A percentile compares a stretch with the other conserved stretches of the same genome.
Conservation (phyloP, 2,797 vertebrate genomes). For the Ciconia nigra region DNA sequence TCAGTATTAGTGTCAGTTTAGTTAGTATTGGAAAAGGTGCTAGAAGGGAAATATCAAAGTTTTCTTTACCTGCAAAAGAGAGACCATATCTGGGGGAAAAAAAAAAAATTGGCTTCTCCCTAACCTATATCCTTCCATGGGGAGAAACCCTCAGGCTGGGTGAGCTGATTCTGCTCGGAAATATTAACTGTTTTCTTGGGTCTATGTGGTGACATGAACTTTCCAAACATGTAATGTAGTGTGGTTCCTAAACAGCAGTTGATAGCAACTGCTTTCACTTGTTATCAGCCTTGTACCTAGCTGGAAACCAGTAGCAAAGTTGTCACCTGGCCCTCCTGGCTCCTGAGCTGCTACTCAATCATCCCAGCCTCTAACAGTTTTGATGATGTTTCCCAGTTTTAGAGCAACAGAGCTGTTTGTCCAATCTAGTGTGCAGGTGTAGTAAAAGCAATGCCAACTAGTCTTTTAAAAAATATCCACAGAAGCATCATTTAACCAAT, state of each 20-base stretch:
- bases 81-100: not conserved
- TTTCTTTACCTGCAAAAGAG: not conserved
- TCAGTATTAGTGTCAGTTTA: not conserved
- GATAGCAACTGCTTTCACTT: not conserved
- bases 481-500: not conserved
- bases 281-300: not conserved
- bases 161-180: not conserved
- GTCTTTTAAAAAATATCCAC: not conserved
- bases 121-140: accelerated
- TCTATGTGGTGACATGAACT: not conserved
- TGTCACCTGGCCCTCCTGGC: not conserved
- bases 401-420: not conserved
- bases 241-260: not conserved
- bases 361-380: not conserved
- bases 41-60: accelerated
- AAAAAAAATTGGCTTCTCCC: not conserved
- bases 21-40: not conserved
- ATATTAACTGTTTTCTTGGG: not conserved
- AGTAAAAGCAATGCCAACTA: not conserved
- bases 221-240: accelerated
- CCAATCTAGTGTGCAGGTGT: not conserved
- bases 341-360: not conserved
- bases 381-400: not conserved
- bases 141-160: not conserved
- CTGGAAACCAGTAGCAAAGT: not conserved